These are phyloP conservation scores for Lottia scabra DNA, from an alignment of 2,888 invertebrate species.

Conservation along the genomic window DNA sequence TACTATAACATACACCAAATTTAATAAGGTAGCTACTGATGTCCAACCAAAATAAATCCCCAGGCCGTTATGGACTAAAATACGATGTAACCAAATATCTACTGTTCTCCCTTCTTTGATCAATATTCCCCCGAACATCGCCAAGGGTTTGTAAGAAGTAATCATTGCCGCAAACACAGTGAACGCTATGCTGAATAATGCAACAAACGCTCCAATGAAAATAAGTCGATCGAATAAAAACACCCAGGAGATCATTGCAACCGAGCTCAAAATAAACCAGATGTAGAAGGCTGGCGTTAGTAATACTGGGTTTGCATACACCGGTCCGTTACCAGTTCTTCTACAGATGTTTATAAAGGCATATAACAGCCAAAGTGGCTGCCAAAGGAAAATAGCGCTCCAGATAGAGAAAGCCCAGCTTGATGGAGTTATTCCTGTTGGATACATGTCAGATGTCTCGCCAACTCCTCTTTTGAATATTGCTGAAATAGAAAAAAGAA, in stretches of 20 bases:
- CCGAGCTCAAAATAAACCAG: slow-evolving; percentile 44
- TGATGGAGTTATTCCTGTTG: slow-evolving; percentile 37
- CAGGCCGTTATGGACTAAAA: slow-evolving; percentile 62
- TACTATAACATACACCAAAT: slow-evolving; percentile 54
- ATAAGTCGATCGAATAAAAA: slow-evolving; percentile 39
- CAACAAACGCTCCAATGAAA: slow-evolving; percentile 16
- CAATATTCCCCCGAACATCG: slow-evolving; percentile 39
- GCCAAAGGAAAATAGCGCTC: slow-evolving; percentile 59
- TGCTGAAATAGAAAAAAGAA: not conserved
- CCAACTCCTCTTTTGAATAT: not conserved
- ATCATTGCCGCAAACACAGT: not conserved
- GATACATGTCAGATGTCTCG: not conserved
- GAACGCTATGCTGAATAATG: not conserved
- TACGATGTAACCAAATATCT: slow-evolving; percentile 61
- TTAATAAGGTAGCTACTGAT: slow-evolving; percentile 60
- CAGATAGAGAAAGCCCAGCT: slow-evolving; percentile 63
- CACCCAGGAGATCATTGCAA: slow-evolving; percentile 53
- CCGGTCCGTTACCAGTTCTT: slow-evolving; percentile 42
- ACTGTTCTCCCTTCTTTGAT: slow-evolving; percentile 33
- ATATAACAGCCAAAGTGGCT: slow-evolving; percentile 56
- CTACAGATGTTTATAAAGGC: slow-evolving; percentile 52
- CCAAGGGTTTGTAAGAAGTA: slow-evolving; percentile 36
- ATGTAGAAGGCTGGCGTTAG: slow-evolving; percentile 49
- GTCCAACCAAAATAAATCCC: slow-evolving; percentile 63
- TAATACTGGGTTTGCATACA: slow-evolving; percentile 50